Percentiles rank a stretch among this genome's conserved stretches.
These are phyloP conservation scores for Perodicticus potto DNA, from an alignment of 2,797 vertebrate species.

Conservation along the genomic window DNA sequence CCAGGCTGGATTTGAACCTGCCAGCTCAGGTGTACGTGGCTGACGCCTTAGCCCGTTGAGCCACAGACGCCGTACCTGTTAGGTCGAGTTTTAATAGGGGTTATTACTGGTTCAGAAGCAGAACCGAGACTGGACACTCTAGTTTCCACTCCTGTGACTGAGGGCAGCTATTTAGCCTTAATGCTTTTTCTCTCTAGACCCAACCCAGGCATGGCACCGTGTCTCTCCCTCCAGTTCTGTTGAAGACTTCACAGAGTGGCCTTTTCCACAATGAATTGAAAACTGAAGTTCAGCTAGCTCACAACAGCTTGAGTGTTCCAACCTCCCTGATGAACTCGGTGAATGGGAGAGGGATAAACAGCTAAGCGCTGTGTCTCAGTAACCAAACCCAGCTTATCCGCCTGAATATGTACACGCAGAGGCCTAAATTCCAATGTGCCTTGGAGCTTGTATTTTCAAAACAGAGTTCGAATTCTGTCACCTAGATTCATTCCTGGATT, in stretches of 20 bases:
- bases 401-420: too few species aligned
- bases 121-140: neutral
- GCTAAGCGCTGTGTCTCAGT: neutral
- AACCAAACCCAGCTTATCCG: neutral
- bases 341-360: neutral
- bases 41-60: too few species aligned
- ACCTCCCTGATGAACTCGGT: neutral
- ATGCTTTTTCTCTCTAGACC: neutral
- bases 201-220: neutral
- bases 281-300: neutral
- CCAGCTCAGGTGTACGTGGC: too few species aligned
- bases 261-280: neutral
- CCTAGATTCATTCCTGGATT: neutral
- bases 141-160: neutral
- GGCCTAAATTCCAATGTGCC: neutral
- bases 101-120: neutral
- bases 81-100: neutral
- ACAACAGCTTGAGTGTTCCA: neutral
- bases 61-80: neutral
- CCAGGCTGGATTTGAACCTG: too few species aligned
- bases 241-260: neutral
- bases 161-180: neutral
- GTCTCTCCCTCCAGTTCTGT: neutral
- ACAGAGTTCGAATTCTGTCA: slow-evolving; percentile 33
- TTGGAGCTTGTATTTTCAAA: slow-evolving; percentile 48